A percentile compares a stretch with the other conserved stretches of the same genome.
These are phyloP conservation scores for Drosophila pseudoobscura DNA, from an alignment of 1,140 invertebrate species.

Conservation along the genomic window DNA sequence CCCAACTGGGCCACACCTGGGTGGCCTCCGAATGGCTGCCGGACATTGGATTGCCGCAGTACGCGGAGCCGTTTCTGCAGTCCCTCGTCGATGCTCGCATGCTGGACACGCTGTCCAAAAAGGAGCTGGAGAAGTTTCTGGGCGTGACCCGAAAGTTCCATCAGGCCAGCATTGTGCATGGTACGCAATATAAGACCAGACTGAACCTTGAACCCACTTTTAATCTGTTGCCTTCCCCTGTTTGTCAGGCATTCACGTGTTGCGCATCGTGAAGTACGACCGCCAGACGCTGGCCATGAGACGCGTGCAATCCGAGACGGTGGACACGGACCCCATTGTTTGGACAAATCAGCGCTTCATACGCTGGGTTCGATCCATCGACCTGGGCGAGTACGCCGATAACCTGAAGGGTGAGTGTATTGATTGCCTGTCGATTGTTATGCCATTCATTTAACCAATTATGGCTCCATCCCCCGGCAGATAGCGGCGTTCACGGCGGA, in stretches of 20 bases:
- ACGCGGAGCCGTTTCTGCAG: slow-evolving; percentile 93
- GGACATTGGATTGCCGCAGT: slow-evolving; percentile 94
- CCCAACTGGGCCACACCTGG: slow-evolving; percentile 94
- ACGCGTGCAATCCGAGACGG: slow-evolving; percentile 93
- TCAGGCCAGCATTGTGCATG: slow-evolving; percentile 96
- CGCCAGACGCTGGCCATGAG: slow-evolving; percentile 94
- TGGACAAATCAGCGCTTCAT: slow-evolving; percentile 98
- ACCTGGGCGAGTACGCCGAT: slow-evolving; percentile 96
- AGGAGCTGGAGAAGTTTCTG: slow-evolving; percentile 96
- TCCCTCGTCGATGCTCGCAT: slow-evolving; percentile 96
- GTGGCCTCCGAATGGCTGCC: slow-evolving; percentile 96
- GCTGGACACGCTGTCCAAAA: slow-evolving; percentile 95
- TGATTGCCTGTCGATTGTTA: slow-evolving; percentile 30
- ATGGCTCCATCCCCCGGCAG: slow-evolving; percentile 82
- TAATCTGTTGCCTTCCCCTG: neutral
- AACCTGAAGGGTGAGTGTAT: slow-evolving; percentile 92
- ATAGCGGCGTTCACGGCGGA: slow-evolving; percentile 96
- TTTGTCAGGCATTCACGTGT: slow-evolving; percentile 89
- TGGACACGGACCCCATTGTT: slow-evolving; percentile 94
- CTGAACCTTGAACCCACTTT: neutral
- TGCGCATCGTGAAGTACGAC: slow-evolving; percentile 96
- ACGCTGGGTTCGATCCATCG: slow-evolving; percentile 95
- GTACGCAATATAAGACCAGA: slow-evolving; percentile 56
- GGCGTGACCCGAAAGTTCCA: slow-evolving; percentile 96
- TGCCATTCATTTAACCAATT: slow-evolving; percentile 43